Percentiles rank a stretch among this genome's conserved stretches.
These are phyloP conservation scores for Neuroscelio doddi DNA, from an alignment of 2,888 invertebrate genomes.

Conservation along the genomic window DNA sequence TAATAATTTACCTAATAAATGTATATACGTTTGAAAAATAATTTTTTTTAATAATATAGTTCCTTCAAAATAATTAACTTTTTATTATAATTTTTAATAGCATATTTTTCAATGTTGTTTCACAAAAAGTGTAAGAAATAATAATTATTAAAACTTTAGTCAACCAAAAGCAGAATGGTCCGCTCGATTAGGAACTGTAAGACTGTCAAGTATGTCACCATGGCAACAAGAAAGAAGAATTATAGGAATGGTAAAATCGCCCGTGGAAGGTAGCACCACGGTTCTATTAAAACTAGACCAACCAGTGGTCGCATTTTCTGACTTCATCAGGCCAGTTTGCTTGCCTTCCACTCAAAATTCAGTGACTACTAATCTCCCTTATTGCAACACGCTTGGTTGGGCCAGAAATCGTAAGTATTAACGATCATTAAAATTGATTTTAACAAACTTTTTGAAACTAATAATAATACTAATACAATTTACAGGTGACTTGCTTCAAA, in stretches of 20 bases:
- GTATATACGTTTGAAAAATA: conserved; percentile 68
- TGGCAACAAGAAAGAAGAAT: conserved; percentile 91
- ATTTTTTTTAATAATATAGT: not conserved
- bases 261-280: conserved; percentile 90
- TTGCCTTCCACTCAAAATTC: conserved; percentile 77
- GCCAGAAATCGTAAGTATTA: conserved; percentile 79
- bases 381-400: conserved; percentile 91
- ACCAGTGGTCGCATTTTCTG: conserved; percentile 80
- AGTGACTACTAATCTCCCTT: conserved; percentile 70
- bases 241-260: conserved; percentile 90
- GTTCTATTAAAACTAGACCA: conserved; percentile 87
- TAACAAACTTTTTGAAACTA: not conserved
- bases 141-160: conserved; percentile 64
- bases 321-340: conserved; percentile 89
- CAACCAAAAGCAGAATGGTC: conserved; percentile 92
- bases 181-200: conserved; percentile 83
- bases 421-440: not conserved
- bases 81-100: too few species aligned
- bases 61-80: too few species aligned
- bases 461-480: not conserved
- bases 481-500: conserved; percentile 81
- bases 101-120: not conserved
- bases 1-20: not conserved
- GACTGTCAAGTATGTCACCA: conserved; percentile 85
- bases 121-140: too few species aligned